Percentiles rank a stretch among this genome's conserved stretches.
Evolutionary conservation across 1,140 invertebrate species (phyloP).

Genomic region (Platorchestia sp.): DNA sequence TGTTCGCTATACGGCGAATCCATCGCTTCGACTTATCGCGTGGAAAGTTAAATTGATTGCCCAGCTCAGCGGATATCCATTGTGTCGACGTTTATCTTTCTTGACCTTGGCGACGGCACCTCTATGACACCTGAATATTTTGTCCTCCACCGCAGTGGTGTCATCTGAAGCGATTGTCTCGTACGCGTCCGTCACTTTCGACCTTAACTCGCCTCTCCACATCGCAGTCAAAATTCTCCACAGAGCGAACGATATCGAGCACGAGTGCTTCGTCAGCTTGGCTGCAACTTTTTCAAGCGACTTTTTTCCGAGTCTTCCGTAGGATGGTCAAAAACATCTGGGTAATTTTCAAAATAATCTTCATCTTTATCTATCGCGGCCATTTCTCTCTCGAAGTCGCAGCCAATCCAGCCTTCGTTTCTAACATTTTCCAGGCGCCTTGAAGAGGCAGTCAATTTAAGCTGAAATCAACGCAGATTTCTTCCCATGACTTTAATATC

Average conservation of each 20-base stretch:
- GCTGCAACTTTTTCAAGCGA: not conserved
- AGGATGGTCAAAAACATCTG: not conserved
- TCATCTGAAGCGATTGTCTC: not conserved
- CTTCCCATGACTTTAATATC: not conserved
- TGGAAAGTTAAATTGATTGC: constrained; percentile 1
- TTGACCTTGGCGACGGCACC: not conserved
- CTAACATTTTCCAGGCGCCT: not conserved
- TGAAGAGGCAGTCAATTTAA: not conserved
- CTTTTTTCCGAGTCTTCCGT: not conserved
- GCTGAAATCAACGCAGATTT: not conserved
- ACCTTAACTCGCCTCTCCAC: not conserved
- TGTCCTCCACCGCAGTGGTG: not conserved
- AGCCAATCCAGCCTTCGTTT: not conserved
- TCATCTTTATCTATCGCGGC: not conserved
- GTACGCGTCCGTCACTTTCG: not conserved
- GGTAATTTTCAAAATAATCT: not conserved
- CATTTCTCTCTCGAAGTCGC: not conserved
- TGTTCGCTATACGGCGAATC: not conserved
- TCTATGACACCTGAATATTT: not conserved
- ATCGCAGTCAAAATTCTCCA: not conserved
- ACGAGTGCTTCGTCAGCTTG: not conserved
- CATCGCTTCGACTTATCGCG: not conserved
- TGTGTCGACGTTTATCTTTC: not conserved
- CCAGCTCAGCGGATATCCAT: not conserved
- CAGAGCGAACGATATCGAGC: not conserved